phyloP scores from a whole-genome alignment of 2,113 vertebrate species.

The Hystrix brachyura region DNA sequence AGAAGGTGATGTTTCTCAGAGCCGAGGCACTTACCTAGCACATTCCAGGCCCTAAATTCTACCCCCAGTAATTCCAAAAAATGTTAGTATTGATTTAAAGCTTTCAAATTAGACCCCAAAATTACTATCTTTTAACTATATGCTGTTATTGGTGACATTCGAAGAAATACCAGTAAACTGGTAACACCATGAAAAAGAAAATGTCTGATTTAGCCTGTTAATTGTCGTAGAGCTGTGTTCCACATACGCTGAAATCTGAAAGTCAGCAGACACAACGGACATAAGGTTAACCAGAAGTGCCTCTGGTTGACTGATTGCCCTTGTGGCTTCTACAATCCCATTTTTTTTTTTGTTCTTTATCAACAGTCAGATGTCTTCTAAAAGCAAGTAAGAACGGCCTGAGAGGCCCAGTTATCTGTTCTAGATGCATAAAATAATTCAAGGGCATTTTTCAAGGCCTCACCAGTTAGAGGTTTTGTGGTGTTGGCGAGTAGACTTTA shows the following conservation, averaged over 20 bases:
- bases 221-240: background rate
- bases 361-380: background rate
- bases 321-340: background rate
- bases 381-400: background rate
- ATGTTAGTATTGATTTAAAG: background rate
- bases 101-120: background rate
- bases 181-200: background rate
- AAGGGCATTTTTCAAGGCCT: background rate
- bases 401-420: background rate
- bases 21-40: background rate
- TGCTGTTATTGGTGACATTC: slow-evolving; percentile 1
- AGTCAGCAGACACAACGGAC: background rate
- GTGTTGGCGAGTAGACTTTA: background rate
- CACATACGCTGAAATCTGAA: background rate
- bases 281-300: background rate
- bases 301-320: background rate
- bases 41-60: background rate
- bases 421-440: background rate
- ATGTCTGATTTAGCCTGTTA: background rate
- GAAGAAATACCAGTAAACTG: slow-evolving; percentile 33
- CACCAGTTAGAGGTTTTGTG: background rate
- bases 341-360: background rate
- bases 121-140: slow-evolving; percentile 32
- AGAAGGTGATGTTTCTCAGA: background rate
- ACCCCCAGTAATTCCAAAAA: no score